These are phyloP conservation scores for Peromyscus attwateri DNA, from an alignment of 2,797 vertebrate genomes.

Conservation along the genomic window DNA sequence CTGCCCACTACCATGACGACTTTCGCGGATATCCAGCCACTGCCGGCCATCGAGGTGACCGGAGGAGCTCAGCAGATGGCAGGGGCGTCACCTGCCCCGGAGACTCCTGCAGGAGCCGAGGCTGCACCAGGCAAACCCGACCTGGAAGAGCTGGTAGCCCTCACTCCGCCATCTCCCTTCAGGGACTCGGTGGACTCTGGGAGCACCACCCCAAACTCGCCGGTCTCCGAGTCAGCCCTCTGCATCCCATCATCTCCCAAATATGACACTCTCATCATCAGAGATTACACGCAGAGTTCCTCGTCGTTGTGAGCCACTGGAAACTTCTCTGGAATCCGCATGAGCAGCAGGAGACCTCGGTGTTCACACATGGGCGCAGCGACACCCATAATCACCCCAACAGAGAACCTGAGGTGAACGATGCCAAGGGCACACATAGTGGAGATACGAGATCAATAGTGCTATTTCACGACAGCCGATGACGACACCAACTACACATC, in stretches of 20 bases:
- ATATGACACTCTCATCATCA: conserved; percentile 95
- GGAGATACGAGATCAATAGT: conserved; percentile 81
- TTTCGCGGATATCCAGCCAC: conserved; percentile 95
- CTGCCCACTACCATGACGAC: conserved; percentile 95
- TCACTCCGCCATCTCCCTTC: conserved; percentile 98
- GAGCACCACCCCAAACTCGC: conserved; percentile 93
- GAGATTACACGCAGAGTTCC: conserved; percentile 99
- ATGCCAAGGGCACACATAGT: conserved; percentile 64
- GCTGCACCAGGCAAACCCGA: conserved; percentile 91
- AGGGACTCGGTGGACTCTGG: conserved; percentile 96
- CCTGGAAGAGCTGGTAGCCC: conserved; percentile 95
- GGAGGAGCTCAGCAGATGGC: conserved; percentile 87
- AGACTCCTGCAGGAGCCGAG: conserved; percentile 84
- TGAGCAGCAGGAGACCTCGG: conserved; percentile 78
- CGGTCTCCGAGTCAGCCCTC: conserved; percentile 92
- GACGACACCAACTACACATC: conserved; percentile 76
- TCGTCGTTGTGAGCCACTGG: conserved; percentile 95
- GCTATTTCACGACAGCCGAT: conserved; percentile 81
- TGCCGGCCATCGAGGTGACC: conserved; percentile 93
- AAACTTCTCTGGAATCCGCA: conserved; percentile 57
- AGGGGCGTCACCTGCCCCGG: conserved; percentile 87
- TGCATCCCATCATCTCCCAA: conserved; percentile 94
- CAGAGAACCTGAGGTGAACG: conserved; percentile 53
- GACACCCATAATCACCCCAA: conserved; percentile 70
- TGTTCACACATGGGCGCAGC: conserved; percentile 82